phyloP scores from a whole-genome alignment of 2,113 vertebrate species.

The Elephantulus edwardii region DNA sequence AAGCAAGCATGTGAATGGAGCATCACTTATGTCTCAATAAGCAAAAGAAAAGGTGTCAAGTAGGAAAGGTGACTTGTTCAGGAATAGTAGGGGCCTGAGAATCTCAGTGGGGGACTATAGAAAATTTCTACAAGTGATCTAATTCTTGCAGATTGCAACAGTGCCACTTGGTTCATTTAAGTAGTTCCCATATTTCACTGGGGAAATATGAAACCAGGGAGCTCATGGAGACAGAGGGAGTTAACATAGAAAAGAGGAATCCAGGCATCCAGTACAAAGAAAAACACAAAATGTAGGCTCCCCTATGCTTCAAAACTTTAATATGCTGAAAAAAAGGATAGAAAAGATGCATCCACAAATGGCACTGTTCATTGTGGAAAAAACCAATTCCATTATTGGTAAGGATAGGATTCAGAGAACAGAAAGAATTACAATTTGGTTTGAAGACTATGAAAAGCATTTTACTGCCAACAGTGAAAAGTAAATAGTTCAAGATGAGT shows the following conservation, averaged over 20 bases:
- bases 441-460: not conserved
- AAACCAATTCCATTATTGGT: not conserved
- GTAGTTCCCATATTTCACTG: not conserved
- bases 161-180: not conserved
- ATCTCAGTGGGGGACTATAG: not conserved
- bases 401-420: not conserved
- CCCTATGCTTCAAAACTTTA: not conserved
- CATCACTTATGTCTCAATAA: not conserved
- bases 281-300: not conserved
- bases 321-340: not conserved
- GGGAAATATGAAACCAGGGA: not conserved
- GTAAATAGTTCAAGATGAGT: not conserved
- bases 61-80: not conserved
- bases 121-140: not conserved
- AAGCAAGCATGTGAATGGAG: not conserved
- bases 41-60: not conserved
- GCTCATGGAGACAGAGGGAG: fast-evolving
- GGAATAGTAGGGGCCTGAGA: not conserved
- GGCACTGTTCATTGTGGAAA: not conserved
- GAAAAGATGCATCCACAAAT: not conserved
- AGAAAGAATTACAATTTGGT: not conserved
- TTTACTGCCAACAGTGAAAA: not conserved
- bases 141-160: too few species aligned
- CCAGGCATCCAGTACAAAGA: not conserved
- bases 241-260: not conserved